Conservation (phyloP, 2,797 vertebrate genomes). For the Nyctalus aviator region DNA sequence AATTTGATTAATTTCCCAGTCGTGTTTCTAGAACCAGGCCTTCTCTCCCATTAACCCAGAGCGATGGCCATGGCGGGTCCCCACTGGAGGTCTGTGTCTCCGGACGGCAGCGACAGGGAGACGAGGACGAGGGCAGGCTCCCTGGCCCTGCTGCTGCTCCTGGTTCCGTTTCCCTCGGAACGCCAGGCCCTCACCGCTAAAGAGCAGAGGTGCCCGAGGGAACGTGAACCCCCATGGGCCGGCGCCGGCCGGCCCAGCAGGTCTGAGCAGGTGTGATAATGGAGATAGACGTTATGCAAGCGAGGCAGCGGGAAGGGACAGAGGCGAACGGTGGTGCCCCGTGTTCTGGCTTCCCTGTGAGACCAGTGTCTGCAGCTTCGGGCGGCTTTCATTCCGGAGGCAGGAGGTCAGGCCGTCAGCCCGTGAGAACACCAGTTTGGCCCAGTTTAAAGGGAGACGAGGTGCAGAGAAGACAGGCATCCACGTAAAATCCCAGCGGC, state of each 20-base stretch:
- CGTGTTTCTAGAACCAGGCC: fast-evolving
- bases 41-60: background rate
- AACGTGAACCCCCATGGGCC: background rate
- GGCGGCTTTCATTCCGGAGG: background rate
- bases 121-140: background rate
- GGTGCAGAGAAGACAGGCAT: background rate
- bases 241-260: too few relatives aligned
- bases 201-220: background rate
- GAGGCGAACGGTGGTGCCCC: too few relatives aligned
- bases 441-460: too few relatives aligned
- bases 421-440: background rate
- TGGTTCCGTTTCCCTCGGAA: background rate
- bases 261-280: background rate
- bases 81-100: too few relatives aligned
- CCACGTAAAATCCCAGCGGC: fast-evolving
- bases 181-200: background rate
- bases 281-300: too few relatives aligned
- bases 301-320: background rate
- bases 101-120: fast-evolving
- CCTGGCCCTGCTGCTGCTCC: too few relatives aligned
- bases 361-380: background rate
- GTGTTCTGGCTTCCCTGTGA: background rate
- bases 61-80: background rate
- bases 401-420: background rate
- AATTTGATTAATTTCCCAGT: background rate